Percentiles rank a stretch among this genome's conserved stretches.
Evolutionary conservation across 2,888 invertebrate species (phyloP).

Genomic region (Drosophila affinis): DNA sequence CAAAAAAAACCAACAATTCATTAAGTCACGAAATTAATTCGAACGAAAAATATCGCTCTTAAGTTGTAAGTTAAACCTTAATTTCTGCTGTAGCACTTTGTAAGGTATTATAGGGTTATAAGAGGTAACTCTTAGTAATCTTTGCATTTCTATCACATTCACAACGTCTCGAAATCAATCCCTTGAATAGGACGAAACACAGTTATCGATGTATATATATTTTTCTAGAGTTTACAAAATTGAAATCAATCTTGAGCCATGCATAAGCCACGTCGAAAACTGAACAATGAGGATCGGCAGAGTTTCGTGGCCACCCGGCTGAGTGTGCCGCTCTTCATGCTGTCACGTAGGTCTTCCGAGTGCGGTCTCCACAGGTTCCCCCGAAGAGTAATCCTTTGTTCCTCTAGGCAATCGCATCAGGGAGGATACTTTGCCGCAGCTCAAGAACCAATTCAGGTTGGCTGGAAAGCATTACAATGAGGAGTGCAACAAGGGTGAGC

Average conservation of each 20-base stretch:
- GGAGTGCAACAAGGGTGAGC: conserved; percentile 51
- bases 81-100: no score
- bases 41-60: not conserved
- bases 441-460: conserved; percentile 55
- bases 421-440: conserved; percentile 43
- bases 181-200: not conserved
- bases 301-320: conserved; percentile 66
- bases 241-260: not conserved
- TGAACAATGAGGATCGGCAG: conserved; percentile 54
- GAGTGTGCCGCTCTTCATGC: conserved; percentile 75
- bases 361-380: not conserved
- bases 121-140: not conserved
- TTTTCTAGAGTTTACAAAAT: conserved; percentile 7
- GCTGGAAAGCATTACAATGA: conserved; percentile 59
- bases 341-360: conserved; percentile 65
- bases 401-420: conserved; percentile 62
- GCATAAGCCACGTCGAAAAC: conserved; percentile 23
- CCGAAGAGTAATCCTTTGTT: not conserved
- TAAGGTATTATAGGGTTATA: no score
- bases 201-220: not conserved
- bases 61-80: no score
- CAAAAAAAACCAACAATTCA: not conserved
- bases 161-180: not conserved
- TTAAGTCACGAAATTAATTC: not conserved
- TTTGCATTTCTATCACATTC: not conserved